Evolutionary conservation across 35 echinoderm and acorn worm genomes (phyloP).

Genomic region (Stichopus chloronotus): DNA sequence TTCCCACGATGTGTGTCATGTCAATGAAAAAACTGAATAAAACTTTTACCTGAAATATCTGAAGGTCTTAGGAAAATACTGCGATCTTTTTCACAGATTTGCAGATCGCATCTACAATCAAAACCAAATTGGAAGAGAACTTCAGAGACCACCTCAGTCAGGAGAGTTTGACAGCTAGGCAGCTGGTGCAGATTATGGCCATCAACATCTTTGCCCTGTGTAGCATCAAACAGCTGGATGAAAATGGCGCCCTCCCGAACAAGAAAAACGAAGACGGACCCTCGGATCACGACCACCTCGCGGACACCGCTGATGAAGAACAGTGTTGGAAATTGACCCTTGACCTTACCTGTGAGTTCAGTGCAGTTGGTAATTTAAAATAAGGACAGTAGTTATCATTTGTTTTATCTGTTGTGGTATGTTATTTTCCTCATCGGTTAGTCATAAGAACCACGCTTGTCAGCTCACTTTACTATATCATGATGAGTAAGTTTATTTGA

Average conservation of each 20-base stretch:
- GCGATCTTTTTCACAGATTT: conserved; percentile 66
- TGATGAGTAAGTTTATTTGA: too few species aligned
- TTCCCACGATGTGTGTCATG: too few species aligned
- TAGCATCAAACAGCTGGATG: conserved; percentile 66
- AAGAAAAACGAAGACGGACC: conserved; percentile 44
- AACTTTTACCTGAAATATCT: too few species aligned
- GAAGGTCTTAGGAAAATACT: too few species aligned
- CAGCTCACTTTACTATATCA: too few species aligned
- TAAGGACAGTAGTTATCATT: neutral
- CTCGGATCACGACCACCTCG: conserved; percentile 32
- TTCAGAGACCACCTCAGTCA: conserved; percentile 90
- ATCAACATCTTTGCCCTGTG: conserved; percentile 96
- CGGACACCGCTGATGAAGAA: conserved; percentile 64
- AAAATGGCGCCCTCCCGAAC: conserved; percentile 35
- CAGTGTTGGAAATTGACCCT: conserved; percentile 76
- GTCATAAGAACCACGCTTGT: too few species aligned
- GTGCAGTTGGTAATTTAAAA: neutral
- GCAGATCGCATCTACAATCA: conserved; percentile 91
- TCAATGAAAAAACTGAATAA: too few species aligned
- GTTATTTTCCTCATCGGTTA: too few species aligned
- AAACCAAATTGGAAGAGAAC: conserved; percentile 95
- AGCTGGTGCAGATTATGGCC: conserved; percentile 94
- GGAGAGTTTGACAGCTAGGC: conserved; percentile 79
- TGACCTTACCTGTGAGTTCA: conserved; percentile 62
- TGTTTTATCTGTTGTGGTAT: neutral